Conservation (phyloP, 1,140 invertebrate genomes). For the Drosophila ogumai region DNA sequence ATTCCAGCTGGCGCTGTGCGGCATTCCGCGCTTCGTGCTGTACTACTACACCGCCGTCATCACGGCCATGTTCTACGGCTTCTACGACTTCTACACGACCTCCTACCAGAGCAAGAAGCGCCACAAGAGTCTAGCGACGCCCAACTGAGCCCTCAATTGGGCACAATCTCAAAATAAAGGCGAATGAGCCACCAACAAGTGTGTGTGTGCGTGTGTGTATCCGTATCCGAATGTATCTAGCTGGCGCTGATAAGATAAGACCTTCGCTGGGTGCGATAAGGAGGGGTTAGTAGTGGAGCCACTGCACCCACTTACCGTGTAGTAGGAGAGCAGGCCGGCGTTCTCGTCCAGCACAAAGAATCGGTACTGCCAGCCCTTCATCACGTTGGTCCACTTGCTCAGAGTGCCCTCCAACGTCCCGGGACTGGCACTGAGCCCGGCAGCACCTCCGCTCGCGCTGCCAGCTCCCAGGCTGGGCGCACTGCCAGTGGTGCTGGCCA, state of each 20-base stretch:
- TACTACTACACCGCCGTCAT: constrained; percentile 87
- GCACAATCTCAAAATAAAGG: constrained; percentile 19
- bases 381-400: constrained; percentile 99
- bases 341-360: constrained; percentile 99
- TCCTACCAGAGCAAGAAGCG: constrained; percentile 83
- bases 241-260: constrained; percentile 45
- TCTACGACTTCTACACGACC: constrained; percentile 89
- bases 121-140: constrained; percentile 12
- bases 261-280: constrained; percentile 10
- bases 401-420: constrained; percentile 97
- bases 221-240: constrained; percentile 34
- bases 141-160: constrained; percentile 23
- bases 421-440: constrained; percentile 16
- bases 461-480: constrained; percentile 24
- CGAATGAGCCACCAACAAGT: constrained; percentile 21
- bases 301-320: constrained; percentile 91
- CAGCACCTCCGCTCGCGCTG: constrained; percentile 6
- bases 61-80: constrained; percentile 89
- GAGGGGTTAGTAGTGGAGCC: constrained; percentile 14
- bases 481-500: constrained; percentile 47
- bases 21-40: constrained; percentile 65
- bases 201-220: constrained; percentile 2
- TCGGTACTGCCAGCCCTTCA: constrained; percentile 99
- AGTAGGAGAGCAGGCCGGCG: constrained; percentile 97
- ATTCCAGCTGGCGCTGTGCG: constrained; percentile 50